phyloP scores from a whole-genome alignment of 2,888 invertebrate species.

The Eumerus sabulonum region DNA sequence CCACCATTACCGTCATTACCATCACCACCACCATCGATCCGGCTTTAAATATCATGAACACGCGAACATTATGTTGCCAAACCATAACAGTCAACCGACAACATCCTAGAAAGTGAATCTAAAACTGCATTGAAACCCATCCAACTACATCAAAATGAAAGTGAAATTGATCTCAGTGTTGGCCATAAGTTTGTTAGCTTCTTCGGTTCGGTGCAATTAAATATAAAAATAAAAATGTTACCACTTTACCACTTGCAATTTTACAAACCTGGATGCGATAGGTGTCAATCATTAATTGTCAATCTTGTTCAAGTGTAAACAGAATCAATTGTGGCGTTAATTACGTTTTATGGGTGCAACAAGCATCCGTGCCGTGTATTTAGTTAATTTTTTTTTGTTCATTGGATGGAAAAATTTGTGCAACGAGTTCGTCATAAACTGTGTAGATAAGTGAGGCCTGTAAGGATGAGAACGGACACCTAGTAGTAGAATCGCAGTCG shows the following conservation, averaged over 20 bases:
- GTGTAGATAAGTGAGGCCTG: no score
- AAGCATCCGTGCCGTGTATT: no score
- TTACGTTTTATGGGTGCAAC: no score
- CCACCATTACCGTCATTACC: no score
- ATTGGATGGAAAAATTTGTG: no score
- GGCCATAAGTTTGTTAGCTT: conserved; percentile 10
- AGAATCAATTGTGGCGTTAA: no score
- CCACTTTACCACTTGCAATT: conserved; percentile 2
- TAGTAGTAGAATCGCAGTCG: no score
- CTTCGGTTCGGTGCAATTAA: conserved; percentile 26
- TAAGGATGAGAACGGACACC: no score
- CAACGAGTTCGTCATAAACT: no score
- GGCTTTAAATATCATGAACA: conserved; percentile 3
- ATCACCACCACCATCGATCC: background rate
- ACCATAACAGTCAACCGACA: conserved; percentile 43
- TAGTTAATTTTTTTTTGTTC: no score
- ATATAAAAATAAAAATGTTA: conserved; percentile 15
- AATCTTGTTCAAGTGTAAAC: no score
- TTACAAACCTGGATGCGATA: conserved; percentile 24
- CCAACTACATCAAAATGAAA: conserved; percentile 68
- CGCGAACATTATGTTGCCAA: conserved; percentile 9
- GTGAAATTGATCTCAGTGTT: conserved; percentile 58
- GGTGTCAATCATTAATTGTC: background rate
- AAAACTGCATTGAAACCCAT: conserved; percentile 65
- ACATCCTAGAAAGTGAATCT: conserved; percentile 68